Conservation (phyloP, 2,113 vertebrate genomes). For the Pterocles burchelli region DNA sequence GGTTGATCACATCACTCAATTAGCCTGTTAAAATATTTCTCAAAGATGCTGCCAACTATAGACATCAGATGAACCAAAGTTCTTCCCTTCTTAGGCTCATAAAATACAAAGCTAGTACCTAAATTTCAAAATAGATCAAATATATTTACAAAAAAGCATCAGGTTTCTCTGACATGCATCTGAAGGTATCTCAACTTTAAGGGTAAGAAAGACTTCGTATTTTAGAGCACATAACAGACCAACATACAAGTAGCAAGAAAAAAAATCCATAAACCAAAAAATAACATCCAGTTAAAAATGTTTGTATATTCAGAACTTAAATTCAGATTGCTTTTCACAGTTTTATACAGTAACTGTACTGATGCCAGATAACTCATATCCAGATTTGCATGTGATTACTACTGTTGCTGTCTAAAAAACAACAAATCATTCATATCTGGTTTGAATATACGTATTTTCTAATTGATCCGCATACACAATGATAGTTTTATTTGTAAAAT, state of each 20-base stretch:
- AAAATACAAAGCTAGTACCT: neutral
- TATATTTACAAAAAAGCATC: neutral
- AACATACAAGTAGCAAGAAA: neutral
- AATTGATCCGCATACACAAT: neutral
- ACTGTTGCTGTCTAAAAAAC: neutral
- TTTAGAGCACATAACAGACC: neutral
- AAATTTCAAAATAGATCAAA: neutral
- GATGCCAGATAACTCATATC: neutral
- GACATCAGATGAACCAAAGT: neutral
- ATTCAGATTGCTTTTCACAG: neutral
- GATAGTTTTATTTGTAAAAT: neutral
- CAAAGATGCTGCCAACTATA: neutral
- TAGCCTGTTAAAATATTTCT: neutral
- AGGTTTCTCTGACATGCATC: neutral
- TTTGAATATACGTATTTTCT: neutral
- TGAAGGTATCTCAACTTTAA: neutral
- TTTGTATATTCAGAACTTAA: neutral
- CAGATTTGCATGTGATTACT: neutral
- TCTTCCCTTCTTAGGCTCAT: neutral
- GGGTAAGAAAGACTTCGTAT: neutral
- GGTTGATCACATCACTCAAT: neutral
- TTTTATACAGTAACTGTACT: neutral
- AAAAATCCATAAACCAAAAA: neutral
- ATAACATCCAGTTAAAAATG: neutral
- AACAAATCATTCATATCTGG: neutral